Evolutionary conservation across 2,888 invertebrate genomes (phyloP), one percentile per base, ranked within the genome.

Genomic region (Philereme transversata): DNA sequence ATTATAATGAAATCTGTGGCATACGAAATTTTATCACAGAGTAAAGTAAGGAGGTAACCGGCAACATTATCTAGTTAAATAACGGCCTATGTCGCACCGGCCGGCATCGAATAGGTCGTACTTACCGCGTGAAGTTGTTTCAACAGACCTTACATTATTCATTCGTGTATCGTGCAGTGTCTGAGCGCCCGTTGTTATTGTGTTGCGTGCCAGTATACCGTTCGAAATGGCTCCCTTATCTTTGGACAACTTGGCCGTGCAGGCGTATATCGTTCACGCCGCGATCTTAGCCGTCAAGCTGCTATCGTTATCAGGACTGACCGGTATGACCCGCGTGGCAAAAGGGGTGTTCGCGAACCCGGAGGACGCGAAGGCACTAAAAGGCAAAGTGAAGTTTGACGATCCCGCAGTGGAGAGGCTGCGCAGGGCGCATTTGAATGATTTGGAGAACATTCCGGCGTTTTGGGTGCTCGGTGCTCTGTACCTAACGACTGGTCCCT

Each of bases 401-500:
- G 87, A 90, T 60, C 82, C 79, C 0, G 70, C 64, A 0, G 77
- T 91, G 34, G 90, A 91, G 70, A 78, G 91, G 4, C 61, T 85
- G 2, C 79, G 91, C 1, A 84, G 94, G 76, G 95, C 95, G 8
- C 95, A 96, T 77, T 87, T 93, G 71, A 96, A 96, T 75, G 96
- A 96, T 78, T 77, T 96, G 81, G 96, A 96, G 83, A 96, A 95
- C 79, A 95, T 96, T 57, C 92, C 94, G 0, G 90, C 94, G 0
- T 96, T 95, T 78, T 91, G 95, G 79, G 73, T 95, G 9, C 81
- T 94, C 38, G 94, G 93, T 5, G 90, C 94, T 5, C 78, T 94
- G 58, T 96, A 95, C 84, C 76, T 95, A 59, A 86, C 93, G 35
- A 95, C 95, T 0, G 87, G 88, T 0, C 96, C 96, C 0, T 81